A percentile compares a stretch with the other conserved stretches of the same genome.
Evolutionary conservation across 2,888 invertebrate genomes (phyloP).

Genomic region (Microlaimidae sp.): DNA sequence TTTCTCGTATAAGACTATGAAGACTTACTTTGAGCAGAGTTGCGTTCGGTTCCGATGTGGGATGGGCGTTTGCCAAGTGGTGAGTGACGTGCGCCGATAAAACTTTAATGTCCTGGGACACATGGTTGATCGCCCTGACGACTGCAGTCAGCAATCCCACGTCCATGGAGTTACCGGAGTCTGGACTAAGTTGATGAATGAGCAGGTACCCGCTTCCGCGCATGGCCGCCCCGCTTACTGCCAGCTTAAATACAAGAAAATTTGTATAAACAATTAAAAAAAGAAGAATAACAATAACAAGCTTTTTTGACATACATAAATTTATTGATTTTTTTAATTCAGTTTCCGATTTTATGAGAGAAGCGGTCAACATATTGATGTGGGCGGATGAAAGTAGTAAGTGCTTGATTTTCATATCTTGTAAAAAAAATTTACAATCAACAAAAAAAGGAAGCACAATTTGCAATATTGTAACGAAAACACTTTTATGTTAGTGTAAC

Average conservation of each 20-base stretch:
- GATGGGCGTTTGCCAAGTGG: constrained; percentile 49
- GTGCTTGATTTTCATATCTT: no score
- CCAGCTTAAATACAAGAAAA: not conserved
- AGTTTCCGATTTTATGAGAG: no score
- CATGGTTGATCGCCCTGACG: constrained; percentile 54
- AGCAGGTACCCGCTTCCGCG: constrained; percentile 17
- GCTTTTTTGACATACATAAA: no score
- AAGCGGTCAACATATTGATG: no score
- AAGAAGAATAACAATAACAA: constrained; percentile 16
- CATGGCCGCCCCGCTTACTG: constrained; percentile 15
- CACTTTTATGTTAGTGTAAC: no score
- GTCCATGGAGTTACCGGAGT: constrained; percentile 44
- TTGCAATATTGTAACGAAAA: no score
- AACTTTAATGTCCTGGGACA: constrained; percentile 81
- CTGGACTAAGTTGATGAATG: constrained; percentile 14
- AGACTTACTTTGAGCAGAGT: constrained; percentile 6
- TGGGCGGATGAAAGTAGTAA: no score
- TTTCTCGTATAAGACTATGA: no score
- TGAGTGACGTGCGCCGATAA: constrained; percentile 61
- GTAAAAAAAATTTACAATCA: no score
- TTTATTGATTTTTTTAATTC: no score
- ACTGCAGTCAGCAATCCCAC: constrained; percentile 58
- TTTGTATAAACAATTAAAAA: no score
- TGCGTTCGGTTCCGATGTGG: not conserved
- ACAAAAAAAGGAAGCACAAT: no score